Conservation (phyloP, 2,797 vertebrate genomes). For the Novumbra hubbsi region DNA sequence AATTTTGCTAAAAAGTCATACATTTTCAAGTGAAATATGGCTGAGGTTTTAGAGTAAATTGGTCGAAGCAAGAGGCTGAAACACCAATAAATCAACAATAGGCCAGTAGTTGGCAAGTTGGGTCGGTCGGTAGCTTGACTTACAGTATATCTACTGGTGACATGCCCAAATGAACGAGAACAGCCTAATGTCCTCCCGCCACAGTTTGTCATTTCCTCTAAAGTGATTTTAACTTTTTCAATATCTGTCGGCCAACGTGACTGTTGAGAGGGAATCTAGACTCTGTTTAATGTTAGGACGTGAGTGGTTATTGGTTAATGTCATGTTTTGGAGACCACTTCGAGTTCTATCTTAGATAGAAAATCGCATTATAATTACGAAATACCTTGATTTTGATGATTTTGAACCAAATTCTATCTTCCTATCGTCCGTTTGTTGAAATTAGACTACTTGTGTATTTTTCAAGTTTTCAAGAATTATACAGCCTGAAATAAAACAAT, state of each 20-base stretch:
- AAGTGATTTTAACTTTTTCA: conserved; percentile 13
- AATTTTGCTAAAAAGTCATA: conserved; percentile 35
- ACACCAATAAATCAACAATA: conserved; percentile 64
- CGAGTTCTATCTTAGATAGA: not conserved
- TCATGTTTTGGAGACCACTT: not conserved
- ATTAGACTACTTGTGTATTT: not conserved
- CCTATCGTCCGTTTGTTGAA: not conserved
- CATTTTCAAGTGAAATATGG: conserved; percentile 53
- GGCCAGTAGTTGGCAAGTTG: conserved; percentile 22
- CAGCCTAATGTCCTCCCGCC: conserved; percentile 26
- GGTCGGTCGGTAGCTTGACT: conserved; percentile 43
- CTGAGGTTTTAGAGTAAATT: conserved; percentile 65
- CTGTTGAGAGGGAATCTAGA: conserved; percentile 26
- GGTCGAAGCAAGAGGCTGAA: conserved; percentile 52
- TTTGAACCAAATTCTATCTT: not conserved
- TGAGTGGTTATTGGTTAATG: not conserved
- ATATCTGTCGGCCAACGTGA: conserved; percentile 4
- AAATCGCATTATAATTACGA: not conserved
- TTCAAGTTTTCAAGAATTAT: not conserved
- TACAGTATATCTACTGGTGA: conserved; percentile 55
- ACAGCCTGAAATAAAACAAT: not conserved
- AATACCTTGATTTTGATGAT: not conserved
- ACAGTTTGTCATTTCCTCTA: conserved; percentile 37
- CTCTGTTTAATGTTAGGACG: not conserved
- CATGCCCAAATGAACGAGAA: conserved; percentile 49